These are phyloP conservation scores for Megaustenia siamemsis DNA, from an alignment of 2,888 invertebrate species.

Conservation along the genomic window DNA sequence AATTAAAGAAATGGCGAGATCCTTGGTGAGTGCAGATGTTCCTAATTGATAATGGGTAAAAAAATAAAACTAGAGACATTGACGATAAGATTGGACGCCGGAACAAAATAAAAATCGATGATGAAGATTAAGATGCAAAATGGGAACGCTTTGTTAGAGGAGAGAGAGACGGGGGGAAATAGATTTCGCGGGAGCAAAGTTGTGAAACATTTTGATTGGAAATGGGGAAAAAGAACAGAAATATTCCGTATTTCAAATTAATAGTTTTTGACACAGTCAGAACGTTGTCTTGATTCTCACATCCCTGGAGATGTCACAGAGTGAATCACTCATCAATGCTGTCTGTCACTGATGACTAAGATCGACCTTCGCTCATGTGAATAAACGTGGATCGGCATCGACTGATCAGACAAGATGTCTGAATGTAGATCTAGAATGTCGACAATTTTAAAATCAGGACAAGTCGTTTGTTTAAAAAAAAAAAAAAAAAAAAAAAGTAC, in stretches of 20 bases:
- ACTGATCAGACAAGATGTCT: no score
- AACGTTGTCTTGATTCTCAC: neutral
- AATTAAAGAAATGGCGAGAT: slow-evolving; percentile 31
- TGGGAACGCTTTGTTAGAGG: neutral
- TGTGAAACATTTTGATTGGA: neutral
- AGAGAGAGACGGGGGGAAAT: neutral
- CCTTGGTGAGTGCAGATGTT: neutral
- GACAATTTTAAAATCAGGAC: no score
- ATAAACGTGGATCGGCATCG: no score
- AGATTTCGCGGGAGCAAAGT: neutral
- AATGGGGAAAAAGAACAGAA: neutral
- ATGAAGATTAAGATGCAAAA: neutral
- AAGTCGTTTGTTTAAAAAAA: no score
- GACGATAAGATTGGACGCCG: neutral
- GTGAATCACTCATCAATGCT: no score
- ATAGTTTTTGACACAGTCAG: neutral
- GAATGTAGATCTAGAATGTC: no score
- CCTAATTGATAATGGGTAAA: slow-evolving; percentile 6
- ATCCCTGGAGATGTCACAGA: no score
- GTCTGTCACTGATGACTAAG: no score
- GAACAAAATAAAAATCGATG: neutral
- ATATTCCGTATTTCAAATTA: neutral
- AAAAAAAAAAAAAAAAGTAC: no score
- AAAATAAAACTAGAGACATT: neutral
- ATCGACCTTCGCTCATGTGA: no score